Evolutionary conservation across 2,888 invertebrate genomes (phyloP).

Genomic region (Oxycera nigricornis): DNA sequence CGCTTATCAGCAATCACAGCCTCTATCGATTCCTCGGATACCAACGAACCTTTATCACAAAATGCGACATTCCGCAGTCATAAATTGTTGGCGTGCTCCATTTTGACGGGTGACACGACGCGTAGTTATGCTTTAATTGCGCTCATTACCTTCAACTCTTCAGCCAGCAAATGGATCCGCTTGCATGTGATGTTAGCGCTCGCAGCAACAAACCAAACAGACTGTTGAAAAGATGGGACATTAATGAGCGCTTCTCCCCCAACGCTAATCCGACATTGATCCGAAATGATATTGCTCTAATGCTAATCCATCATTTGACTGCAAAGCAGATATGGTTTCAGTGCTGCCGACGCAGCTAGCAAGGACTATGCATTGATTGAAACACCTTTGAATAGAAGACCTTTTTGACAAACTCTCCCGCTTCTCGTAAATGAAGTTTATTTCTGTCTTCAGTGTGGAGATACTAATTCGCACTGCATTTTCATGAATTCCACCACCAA

Average conservation of each 20-base stretch:
- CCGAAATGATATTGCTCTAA: conserved; percentile 2
- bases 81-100: too few species aligned
- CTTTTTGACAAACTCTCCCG: not conserved
- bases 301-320: conserved; percentile 25
- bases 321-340: not conserved
- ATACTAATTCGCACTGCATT: not conserved
- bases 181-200: too few species aligned
- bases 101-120: too few species aligned
- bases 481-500: not conserved
- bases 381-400: not conserved
- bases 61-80: too few species aligned
- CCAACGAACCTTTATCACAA: too few species aligned
- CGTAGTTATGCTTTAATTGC: too few species aligned
- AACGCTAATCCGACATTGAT: conserved; percentile 16
- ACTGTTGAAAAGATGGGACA: conserved; percentile 17
- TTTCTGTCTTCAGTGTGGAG: too few species aligned
- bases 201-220: not conserved
- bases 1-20: too few species aligned
- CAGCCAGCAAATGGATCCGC: too few species aligned
- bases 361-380: not conserved
- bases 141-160: too few species aligned
- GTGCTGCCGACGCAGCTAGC: not conserved
- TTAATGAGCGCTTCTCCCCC: conserved; percentile 7
- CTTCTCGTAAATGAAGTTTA: not conserved
- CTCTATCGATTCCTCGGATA: too few species aligned